Evolutionary conservation across 2,888 invertebrate genomes (phyloP), one percentile per base, ranked within the genome.

Genomic region (Drosophila peninsularis): DNA sequence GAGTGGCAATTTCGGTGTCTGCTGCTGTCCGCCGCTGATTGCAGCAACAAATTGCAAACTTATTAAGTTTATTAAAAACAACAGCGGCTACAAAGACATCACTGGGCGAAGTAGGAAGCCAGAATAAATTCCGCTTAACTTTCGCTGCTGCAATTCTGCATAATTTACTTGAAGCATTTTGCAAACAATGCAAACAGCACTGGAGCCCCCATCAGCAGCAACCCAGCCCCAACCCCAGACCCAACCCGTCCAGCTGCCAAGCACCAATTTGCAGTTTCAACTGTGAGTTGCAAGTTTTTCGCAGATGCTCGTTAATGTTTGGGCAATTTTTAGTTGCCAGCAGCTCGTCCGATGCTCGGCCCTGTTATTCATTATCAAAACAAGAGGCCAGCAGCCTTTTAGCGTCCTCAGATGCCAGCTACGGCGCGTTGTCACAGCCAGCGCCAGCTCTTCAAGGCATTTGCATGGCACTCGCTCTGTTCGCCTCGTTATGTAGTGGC

Each of bases 61-160:
- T 86, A 83, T 86, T 83, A 86, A 82, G 82, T 85, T 85, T 82
- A 81, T 81, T 86, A 83, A 83, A 86, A 86, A 85, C 65, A 68
- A 72, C 71, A 71, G 70, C 63, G 78, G 66, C 57, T 76, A 71
- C 81, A 72, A 69, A 70, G 76, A 78, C 86, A 83, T 68, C 62
- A 62, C 70, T 71, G 60, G 41, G 6, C 36, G n/a, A 75, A 71
- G 64, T 54, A 47, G 74, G 69, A 71, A 69, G 67, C 64, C 56
- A 71, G 62, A 54, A 61, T 61, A 72, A 86, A 77, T 81, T 83
- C 62, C 62, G 71, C 84, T 80, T 78, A 87, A 87, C 87, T 87
- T 80, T 78, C 77, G 64, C 68, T 66, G 66, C 66, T 71, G 84
- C 80, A 78, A 80, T 80, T 82, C 80, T 86, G 84, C 82, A 83